Evolutionary conservation across 2,113 vertebrate species (phyloP).

Genomic region (Trichechus manatus): DNA sequence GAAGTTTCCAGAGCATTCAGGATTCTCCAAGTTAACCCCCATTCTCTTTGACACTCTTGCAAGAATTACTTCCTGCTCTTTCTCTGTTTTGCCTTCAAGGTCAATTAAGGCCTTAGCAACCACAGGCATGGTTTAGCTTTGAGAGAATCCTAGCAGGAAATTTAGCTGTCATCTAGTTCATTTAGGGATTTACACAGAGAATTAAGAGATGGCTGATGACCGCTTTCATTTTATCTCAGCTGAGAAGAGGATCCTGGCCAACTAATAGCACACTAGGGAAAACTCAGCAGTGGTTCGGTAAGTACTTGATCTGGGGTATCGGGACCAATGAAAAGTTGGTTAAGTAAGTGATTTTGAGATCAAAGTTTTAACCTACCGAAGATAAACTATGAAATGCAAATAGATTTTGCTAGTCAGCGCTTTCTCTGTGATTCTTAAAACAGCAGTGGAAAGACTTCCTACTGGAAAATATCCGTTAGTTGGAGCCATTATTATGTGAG

Average conservation of each 20-base stretch:
- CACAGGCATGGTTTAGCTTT: not conserved
- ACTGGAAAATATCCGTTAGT: not conserved
- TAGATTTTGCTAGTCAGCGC: not conserved
- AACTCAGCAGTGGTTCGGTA: not conserved
- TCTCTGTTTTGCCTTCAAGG: not conserved
- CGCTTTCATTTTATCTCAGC: not conserved
- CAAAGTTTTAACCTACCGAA: not conserved
- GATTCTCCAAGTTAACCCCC: not conserved
- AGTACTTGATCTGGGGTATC: not conserved
- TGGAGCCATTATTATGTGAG: not conserved
- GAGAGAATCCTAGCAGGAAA: not conserved
- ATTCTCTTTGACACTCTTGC: not conserved
- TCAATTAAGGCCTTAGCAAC: too few species aligned
- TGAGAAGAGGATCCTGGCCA: not conserved
- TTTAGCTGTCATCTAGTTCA: accelerated
- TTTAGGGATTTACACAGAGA: not conserved
- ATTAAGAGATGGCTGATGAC: too few species aligned
- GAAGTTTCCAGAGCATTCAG: not conserved
- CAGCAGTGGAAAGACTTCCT: not conserved
- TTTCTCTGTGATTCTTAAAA: not conserved
- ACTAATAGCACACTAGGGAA: not conserved
- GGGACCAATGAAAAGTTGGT: not conserved
- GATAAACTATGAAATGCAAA: not conserved
- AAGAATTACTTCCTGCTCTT: not conserved
- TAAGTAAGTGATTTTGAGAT: not conserved